Conservation (phyloP, 2,113 vertebrate genomes). For the Equus quagga region DNA sequence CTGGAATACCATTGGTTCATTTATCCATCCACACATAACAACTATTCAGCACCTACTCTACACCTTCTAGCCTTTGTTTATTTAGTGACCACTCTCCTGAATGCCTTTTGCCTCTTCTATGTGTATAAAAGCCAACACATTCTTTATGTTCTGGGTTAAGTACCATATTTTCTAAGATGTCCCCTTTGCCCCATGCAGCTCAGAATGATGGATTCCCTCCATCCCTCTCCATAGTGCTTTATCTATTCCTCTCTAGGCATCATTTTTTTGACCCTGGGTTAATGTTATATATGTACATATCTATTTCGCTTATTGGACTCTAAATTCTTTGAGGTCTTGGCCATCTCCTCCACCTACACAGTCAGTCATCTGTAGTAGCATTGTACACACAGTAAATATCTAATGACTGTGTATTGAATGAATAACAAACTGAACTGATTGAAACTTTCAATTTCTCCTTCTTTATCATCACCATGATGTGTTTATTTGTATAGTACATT, state of each 20-base stretch:
- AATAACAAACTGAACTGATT: neutral
- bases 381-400: neutral
- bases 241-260: neutral
- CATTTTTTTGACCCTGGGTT: neutral
- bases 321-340: neutral
- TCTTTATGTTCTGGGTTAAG: neutral
- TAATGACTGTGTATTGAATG: neutral
- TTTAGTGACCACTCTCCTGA: neutral
- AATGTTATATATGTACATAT: neutral
- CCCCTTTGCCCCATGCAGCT: neutral
- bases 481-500: neutral
- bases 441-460: neutral
- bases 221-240: neutral
- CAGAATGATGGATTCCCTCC: neutral
- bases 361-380: neutral
- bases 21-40: neutral
- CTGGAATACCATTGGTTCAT: neutral
- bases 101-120: neutral
- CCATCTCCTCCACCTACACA: neutral
- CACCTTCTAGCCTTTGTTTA: neutral
- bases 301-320: neutral
- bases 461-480: neutral
- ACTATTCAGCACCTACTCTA: neutral
- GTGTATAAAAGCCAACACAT: neutral
- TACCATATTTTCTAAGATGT: conserved; percentile 6